Evolutionary conservation across 2,113 vertebrate species (phyloP).

Genomic region (Neotoma lepida): DNA sequence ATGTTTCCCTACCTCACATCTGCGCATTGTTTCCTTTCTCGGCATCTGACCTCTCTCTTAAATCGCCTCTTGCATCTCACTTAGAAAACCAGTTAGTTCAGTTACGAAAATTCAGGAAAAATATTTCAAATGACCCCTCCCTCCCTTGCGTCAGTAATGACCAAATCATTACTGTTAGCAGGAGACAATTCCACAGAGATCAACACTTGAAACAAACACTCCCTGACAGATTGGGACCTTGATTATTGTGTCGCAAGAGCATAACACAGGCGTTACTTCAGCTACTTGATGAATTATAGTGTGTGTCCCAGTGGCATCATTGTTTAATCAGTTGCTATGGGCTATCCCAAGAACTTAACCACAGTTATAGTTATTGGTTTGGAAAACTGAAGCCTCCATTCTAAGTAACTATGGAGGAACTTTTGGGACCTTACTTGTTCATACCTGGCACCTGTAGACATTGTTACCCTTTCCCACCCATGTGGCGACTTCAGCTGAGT

Average conservation of each 20-base stretch:
- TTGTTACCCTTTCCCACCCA: neutral
- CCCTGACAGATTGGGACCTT: constrained; percentile 7
- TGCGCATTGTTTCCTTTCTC: neutral
- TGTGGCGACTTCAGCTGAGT: neutral
- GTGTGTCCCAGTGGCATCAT: neutral
- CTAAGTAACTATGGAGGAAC: constrained; percentile 38
- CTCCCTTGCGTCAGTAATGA: neutral
- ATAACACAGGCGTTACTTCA: constrained; percentile 16
- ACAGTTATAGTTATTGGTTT: constrained; percentile 11
- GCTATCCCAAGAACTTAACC: constrained; percentile 10
- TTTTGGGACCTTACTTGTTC: neutral
- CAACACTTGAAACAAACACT: constrained; percentile 33
- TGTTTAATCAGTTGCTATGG: constrained; percentile 28
- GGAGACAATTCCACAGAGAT: neutral
- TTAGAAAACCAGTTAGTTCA: constrained; percentile 8
- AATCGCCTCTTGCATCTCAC: neutral
- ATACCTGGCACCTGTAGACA: constrained; percentile 11
- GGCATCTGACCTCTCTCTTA: neutral
- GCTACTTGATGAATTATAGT: constrained; percentile 9
- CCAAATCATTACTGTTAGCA: neutral
- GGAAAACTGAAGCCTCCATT: constrained; percentile 30
- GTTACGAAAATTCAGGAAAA: constrained; percentile 13
- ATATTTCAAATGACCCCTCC: neutral
- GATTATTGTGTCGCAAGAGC: neutral
- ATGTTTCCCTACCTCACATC: neutral